Evolutionary conservation across 2,888 invertebrate species (phyloP).

Genomic region (Heliconius aoede): DNA sequence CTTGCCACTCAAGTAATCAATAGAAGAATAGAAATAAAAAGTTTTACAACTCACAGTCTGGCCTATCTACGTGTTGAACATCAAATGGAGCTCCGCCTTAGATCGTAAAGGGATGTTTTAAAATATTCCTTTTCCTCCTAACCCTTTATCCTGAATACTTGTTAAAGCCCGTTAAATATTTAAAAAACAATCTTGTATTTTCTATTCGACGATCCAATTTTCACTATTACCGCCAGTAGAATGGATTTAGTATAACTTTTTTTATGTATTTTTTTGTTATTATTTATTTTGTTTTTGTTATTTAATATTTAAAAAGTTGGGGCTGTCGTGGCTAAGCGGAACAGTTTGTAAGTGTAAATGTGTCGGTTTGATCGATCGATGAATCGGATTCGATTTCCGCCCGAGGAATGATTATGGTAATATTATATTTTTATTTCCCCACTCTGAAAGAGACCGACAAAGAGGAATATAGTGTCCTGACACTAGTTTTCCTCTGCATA

Average conservation of each 20-base stretch:
- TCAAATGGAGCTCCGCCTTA: slow-evolving; percentile 36
- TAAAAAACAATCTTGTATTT: slow-evolving; percentile 21
- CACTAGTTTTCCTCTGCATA: no score
- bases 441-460: no score
- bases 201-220: slow-evolving; percentile 22
- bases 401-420: no score
- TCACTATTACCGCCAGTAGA: background rate
- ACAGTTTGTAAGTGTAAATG: no score
- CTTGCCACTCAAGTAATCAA: background rate
- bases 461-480: no score
- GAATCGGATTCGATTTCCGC: no score
- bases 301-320: no score
- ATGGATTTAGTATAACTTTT: background rate
- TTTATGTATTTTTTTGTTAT: background rate
- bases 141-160: slow-evolving; percentile 36
- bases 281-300: no score
- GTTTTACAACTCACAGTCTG: background rate
- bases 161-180: slow-evolving; percentile 33
- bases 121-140: slow-evolving; percentile 19
- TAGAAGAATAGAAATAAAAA: slow-evolving; percentile 1
- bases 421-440: no score
- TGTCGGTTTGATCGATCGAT: no score
- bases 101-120: slow-evolving; percentile 40
- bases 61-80: slow-evolving; percentile 26
- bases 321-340: no score